phyloP scores from a whole-genome alignment of 2,888 invertebrate species.

The Adelphocoris suturalis region DNA sequence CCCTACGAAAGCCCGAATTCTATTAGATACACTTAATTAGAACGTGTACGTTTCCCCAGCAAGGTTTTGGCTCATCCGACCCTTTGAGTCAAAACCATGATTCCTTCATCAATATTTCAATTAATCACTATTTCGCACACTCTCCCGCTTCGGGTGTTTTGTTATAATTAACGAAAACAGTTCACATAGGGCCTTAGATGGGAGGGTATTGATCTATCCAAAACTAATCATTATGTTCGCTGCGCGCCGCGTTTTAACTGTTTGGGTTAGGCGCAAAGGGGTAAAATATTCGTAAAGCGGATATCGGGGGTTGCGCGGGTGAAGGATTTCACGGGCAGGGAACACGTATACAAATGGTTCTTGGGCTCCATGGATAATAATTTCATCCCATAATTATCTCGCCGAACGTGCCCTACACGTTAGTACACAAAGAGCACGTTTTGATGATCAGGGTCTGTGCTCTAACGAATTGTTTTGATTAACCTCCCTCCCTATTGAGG shows the following conservation, averaged over 20 bases:
- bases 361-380: conserved; percentile 37
- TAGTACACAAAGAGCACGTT: conserved; percentile 47
- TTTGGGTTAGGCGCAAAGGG: conserved; percentile 39
- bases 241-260: conserved; percentile 44
- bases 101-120: conserved; percentile 72
- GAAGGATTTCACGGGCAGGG: conserved; percentile 51
- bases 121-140: conserved; percentile 64
- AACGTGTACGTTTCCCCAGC: conserved; percentile 56
- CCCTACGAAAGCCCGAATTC: conserved; percentile 60
- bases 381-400: conserved; percentile 59
- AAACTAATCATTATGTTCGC: conserved; percentile 66
- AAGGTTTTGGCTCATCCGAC: conserved; percentile 55
- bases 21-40: conserved; percentile 74
- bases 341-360: conserved; percentile 45
- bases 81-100: conserved; percentile 68
- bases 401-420: conserved; percentile 42
- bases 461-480: conserved; percentile 41
- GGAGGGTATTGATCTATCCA: conserved; percentile 61
- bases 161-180: conserved; percentile 70
- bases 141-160: conserved; percentile 60
- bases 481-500: neutral
- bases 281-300: conserved; percentile 64
- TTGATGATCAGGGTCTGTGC: conserved; percentile 24
- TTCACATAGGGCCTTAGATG: conserved; percentile 19
- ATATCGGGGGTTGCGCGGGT: conserved; percentile 11